A percentile compares a stretch with the other conserved stretches of the same genome.
Evolutionary conservation across 2,888 invertebrate species (phyloP).

Genomic region (Fabriciana adippe): DNA sequence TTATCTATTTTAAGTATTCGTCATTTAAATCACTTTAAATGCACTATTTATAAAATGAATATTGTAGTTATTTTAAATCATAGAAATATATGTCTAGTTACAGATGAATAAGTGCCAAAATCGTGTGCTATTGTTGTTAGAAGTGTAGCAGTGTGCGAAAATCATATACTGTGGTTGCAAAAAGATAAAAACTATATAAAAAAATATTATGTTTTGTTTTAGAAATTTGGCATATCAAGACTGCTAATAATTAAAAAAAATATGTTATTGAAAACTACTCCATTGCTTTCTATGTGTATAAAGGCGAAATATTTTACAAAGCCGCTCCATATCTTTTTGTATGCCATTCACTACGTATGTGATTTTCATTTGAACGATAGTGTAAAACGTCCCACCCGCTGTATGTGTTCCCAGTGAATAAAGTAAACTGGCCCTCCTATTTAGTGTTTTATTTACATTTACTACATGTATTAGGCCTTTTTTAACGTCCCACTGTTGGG

Average conservation of each 20-base stretch:
- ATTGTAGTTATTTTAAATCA: constrained; percentile 10
- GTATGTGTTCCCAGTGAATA: constrained; percentile 34
- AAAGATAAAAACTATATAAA: too few relatives aligned
- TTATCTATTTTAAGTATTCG: too few relatives aligned
- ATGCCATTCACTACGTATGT: background rate
- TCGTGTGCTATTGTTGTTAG: constrained; percentile 25
- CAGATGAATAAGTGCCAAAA: constrained; percentile 27
- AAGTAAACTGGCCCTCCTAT: constrained; percentile 21
- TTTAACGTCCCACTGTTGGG: too few relatives aligned
- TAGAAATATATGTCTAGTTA: constrained; percentile 20
- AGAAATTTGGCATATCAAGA: too few relatives aligned
- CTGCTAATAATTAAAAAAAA: too few relatives aligned
- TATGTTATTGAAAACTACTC: too few relatives aligned
- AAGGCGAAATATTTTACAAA: too few relatives aligned
- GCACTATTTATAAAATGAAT: too few relatives aligned
- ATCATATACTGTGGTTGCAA: background rate
- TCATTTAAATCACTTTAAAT: too few relatives aligned
- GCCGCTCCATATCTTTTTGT: too few relatives aligned
- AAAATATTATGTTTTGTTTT: too few relatives aligned
- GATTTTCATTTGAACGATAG: background rate
- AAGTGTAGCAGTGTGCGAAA: constrained; percentile 4
- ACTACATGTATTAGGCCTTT: background rate
- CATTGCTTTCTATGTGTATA: too few relatives aligned
- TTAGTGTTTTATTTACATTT: constrained; percentile 11
- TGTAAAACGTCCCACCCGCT: constrained; percentile 20